Percentiles rank a stretch among this genome's conserved stretches.
phyloP scores from a whole-genome alignment of 2,888 invertebrate species.

The Cataglyphis albicans region DNA sequence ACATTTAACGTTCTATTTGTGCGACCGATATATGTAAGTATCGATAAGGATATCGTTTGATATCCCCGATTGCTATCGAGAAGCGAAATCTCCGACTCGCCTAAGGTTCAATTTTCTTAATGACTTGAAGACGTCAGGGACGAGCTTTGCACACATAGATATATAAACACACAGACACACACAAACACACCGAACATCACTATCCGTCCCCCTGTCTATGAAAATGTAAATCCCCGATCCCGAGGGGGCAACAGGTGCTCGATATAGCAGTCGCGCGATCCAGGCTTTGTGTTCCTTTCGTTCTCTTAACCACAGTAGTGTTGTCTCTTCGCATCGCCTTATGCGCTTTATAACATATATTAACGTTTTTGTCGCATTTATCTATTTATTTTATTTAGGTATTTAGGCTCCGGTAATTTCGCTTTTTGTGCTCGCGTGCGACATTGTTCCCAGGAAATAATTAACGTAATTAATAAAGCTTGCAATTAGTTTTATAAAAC shows the following conservation, averaged over 20 bases:
- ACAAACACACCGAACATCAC: not conserved
- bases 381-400: conserved; percentile 17
- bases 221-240: conserved; percentile 76
- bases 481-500: not conserved
- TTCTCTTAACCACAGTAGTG: conserved; percentile 1
- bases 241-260: conserved; percentile 78
- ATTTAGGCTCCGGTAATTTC: not conserved
- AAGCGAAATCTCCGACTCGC: not conserved
- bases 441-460: conserved; percentile 6
- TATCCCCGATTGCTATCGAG: conserved; percentile 12
- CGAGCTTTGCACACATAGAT: not conserved
- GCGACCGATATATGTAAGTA: not conserved
- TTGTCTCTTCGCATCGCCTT: conserved; percentile 32
- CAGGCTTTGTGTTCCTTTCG: conserved; percentile 56
- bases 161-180: not conserved
- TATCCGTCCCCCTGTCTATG: conserved; percentile 66
- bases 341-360: conserved; percentile 35
- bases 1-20: not conserved
- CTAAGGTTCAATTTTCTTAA: conserved; percentile 58
- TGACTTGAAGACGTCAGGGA: conserved; percentile 57
- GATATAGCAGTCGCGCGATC: conserved; percentile 63
- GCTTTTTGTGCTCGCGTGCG: not conserved
- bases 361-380: conserved; percentile 28
- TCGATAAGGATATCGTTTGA: not conserved
- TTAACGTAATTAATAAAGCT: conserved; percentile 15